phyloP scores from a whole-genome alignment of 2,113 vertebrate genomes.

The Hystrix brachyura region DNA sequence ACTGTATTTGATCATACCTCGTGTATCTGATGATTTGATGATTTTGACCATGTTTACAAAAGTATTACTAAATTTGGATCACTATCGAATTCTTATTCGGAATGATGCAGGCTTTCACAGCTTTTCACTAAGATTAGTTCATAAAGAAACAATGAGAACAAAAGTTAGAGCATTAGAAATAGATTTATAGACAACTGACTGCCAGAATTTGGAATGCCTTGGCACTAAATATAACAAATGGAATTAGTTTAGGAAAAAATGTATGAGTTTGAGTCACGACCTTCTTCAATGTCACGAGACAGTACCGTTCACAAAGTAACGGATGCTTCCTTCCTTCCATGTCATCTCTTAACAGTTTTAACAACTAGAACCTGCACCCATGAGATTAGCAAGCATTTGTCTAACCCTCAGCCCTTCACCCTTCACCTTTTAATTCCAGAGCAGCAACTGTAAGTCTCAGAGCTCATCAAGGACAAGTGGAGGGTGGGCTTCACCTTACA shows the following conservation, averaged over 20 bases:
- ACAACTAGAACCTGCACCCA: not conserved
- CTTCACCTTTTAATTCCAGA: not conserved
- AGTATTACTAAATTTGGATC: not conserved
- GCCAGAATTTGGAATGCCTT: not conserved
- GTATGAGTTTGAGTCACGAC: not conserved
- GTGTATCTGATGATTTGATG: not conserved
- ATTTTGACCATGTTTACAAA: not conserved
- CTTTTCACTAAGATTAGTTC: not conserved
- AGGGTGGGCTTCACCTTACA: not conserved
- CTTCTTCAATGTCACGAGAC: not conserved
- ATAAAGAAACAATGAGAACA: not conserved
- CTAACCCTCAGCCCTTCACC: not conserved
- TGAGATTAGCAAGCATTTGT: not conserved
- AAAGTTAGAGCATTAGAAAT: not conserved
- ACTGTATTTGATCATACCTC: not conserved
- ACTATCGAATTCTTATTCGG: not conserved
- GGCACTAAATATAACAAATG: not conserved
- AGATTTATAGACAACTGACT: not conserved
- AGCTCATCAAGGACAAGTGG: not conserved
- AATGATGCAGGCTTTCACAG: not conserved
- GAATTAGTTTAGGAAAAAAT: not conserved
- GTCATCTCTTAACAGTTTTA: not conserved
- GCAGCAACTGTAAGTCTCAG: not conserved
- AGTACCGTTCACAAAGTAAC: not conserved
- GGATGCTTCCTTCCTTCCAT: not conserved